These are phyloP conservation scores for Argyrosomus regius DNA, from an alignment of 2,797 vertebrate species.

Conservation along the genomic window DNA sequence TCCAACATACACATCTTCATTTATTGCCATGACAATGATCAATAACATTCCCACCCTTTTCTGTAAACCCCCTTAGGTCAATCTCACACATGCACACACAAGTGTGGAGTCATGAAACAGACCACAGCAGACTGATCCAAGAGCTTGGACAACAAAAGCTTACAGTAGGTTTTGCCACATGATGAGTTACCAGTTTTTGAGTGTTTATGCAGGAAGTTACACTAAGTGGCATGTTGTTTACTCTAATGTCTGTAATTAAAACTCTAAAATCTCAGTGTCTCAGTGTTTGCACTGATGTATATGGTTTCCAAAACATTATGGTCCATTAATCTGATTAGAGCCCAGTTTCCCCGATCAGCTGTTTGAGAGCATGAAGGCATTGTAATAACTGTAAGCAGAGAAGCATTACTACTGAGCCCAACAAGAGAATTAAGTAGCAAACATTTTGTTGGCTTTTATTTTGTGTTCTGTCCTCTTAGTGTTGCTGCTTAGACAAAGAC, in stretches of 20 bases:
- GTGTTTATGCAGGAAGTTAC: conserved; percentile 15
- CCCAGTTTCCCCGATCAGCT: not conserved
- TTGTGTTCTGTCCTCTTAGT: not conserved
- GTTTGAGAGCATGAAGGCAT: not conserved
- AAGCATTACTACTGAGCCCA: not conserved
- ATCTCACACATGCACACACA: conserved; percentile 31
- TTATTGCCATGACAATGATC: conserved; percentile 65
- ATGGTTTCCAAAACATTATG: not conserved
- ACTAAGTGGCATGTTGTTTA: conserved; percentile 5
- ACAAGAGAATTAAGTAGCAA: not conserved
- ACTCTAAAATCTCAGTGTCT: not conserved
- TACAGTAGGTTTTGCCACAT: conserved; percentile 18
- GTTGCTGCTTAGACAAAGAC: not conserved
- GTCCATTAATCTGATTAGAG: not conserved
- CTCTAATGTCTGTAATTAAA: conserved; percentile 9
- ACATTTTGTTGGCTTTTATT: not conserved
- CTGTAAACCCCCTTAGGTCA: conserved; percentile 51
- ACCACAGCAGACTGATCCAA: conserved; percentile 26
- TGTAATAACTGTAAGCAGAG: not conserved
- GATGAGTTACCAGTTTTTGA: conserved; percentile 4
- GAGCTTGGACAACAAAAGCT: conserved; percentile 28
- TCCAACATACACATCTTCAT: conserved; percentile 53
- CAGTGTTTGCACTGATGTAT: not conserved
- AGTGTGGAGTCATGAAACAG: conserved; percentile 19
- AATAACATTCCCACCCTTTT: conserved; percentile 71